Conservation (phyloP, 2,797 vertebrate genomes). For the Holocentrus rufus region DNA sequence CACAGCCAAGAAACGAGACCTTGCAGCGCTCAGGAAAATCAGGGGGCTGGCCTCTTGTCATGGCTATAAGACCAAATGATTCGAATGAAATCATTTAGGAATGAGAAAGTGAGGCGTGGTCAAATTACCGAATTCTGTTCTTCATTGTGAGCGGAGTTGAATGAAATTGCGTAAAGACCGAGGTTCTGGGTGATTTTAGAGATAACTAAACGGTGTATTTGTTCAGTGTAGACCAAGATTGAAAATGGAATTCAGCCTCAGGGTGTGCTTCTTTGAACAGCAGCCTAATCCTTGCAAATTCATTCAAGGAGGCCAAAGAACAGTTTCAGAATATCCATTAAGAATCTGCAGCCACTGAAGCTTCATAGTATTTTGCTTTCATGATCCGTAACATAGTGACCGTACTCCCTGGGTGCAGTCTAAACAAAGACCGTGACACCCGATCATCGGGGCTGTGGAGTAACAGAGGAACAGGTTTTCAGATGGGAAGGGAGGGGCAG, state of each 20-base stretch:
- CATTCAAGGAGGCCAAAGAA: not conserved
- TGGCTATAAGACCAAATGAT: conserved; percentile 34
- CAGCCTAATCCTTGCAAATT: not conserved
- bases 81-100: conserved; percentile 6
- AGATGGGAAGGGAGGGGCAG: conserved; percentile 56
- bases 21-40: conserved; percentile 55
- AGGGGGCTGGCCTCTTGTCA: conserved; percentile 38
- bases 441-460: conserved; percentile 53
- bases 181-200: not conserved
- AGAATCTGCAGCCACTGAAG: not conserved
- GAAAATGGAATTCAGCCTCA: not conserved
- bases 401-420: conserved; percentile 14
- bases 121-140: not conserved
- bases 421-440: conserved; percentile 68
- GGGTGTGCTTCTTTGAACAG: not conserved
- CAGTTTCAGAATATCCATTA: not conserved
- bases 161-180: not conserved
- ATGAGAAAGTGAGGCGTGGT: not conserved
- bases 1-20: conserved; percentile 49
- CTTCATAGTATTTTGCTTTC: conserved; percentile 2
- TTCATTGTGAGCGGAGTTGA: not conserved
- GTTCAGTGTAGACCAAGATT: not conserved
- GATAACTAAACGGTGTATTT: not conserved
- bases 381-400: conserved; percentile 34
- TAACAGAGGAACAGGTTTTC: conserved; percentile 74